Conservation (phyloP, 2,113 vertebrate genomes). For the Festucalex cinctus region DNA sequence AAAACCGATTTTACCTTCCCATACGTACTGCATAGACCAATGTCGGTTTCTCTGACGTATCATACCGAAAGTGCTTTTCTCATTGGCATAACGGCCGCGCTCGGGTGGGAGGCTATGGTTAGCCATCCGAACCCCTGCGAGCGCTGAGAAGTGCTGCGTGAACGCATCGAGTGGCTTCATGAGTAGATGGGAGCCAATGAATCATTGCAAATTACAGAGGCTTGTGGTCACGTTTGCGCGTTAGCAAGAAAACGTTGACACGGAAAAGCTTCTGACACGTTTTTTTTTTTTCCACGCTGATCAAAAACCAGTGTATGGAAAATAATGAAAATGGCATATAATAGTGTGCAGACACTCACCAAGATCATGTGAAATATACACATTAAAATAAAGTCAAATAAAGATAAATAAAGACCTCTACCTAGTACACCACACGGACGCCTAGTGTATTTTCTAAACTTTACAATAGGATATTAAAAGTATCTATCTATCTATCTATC, state of each 20-base stretch:
- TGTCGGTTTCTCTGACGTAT: slow-evolving; percentile 57
- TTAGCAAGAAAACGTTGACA: background rate
- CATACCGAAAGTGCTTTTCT: slow-evolving; percentile 28
- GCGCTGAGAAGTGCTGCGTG: slow-evolving; percentile 12
- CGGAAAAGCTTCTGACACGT: background rate
- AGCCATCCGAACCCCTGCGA: slow-evolving; percentile 52
- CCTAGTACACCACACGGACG: too few species aligned
- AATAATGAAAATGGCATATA: background rate
- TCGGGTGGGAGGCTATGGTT: slow-evolving; percentile 33
- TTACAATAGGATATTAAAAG: too few species aligned
- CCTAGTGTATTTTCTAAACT: background rate
- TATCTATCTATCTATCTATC: too few species aligned
- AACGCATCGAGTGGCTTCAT: slow-evolving; percentile 12
- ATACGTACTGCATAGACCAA: background rate
- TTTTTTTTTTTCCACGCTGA: background rate
- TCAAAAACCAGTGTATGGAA: background rate
- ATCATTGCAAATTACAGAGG: slow-evolving; percentile 7
- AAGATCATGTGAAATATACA: background rate
- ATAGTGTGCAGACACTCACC: background rate
- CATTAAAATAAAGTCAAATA: background rate
- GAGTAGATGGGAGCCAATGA: slow-evolving; percentile 1
- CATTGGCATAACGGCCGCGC: background rate
- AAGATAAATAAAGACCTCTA: too few species aligned
- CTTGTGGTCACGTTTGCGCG: background rate
- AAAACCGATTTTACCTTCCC: background rate